These are phyloP conservation scores for Anoplolepis gracilipes DNA, from an alignment of 1,140 invertebrate genomes.

Conservation along the genomic window DNA sequence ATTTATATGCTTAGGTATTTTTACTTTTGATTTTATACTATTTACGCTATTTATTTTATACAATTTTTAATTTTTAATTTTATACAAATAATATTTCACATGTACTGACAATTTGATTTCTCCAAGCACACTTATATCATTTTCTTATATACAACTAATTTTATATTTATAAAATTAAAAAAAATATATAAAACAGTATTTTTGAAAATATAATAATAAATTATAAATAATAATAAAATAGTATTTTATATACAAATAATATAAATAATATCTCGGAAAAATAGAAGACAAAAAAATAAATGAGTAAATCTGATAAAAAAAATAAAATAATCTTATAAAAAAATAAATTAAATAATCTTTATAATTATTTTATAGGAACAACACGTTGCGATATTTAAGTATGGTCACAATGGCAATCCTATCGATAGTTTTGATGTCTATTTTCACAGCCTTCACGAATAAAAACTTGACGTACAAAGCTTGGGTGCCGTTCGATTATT, in stretches of 20 bases:
- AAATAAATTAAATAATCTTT: slow-evolving; percentile 22
- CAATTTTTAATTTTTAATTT: too few species aligned
- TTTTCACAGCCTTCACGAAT: neutral
- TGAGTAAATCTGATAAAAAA: neutral
- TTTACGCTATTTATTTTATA: too few species aligned
- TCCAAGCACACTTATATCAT: neutral
- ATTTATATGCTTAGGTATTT: neutral
- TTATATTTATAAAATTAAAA: neutral
- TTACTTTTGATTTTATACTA: too few species aligned
- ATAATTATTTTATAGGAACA: slow-evolving; percentile 17
- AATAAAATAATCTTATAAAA: neutral
- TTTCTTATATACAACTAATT: neutral
- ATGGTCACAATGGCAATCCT: neutral
- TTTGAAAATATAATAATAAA: neutral
- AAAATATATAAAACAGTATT: too few species aligned
- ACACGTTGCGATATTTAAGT: neutral
- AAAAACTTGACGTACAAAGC: slow-evolving; percentile 36
- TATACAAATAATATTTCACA: neutral
- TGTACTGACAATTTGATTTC: slow-evolving; percentile 3
- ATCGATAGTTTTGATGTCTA: neutral
- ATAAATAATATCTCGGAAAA: neutral
- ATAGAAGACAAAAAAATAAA: neutral
- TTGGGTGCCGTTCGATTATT: slow-evolving; percentile 53
- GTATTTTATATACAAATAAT: neutral
- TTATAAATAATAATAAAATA: too few species aligned